A percentile compares a stretch with the other conserved stretches of the same genome.
These are phyloP conservation scores for Cinclus cinclus DNA, from an alignment of 2,113 vertebrate genomes.

Conservation along the genomic window DNA sequence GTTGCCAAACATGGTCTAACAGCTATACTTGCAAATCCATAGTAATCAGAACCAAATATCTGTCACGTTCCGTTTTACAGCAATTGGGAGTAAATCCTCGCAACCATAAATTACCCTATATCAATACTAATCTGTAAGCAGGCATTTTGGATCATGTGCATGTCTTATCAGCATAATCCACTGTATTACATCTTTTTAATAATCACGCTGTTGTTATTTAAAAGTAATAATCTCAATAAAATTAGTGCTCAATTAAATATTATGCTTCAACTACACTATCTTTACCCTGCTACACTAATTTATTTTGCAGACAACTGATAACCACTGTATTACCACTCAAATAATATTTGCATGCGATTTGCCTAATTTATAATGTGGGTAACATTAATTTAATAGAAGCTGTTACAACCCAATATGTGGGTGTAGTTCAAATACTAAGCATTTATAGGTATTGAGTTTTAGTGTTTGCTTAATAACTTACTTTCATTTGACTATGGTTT, in stretches of 20 bases:
- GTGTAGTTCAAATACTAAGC: conserved; percentile 59
- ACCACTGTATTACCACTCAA: conserved; percentile 60
- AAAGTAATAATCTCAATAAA: conserved; percentile 73
- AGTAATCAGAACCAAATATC: conserved; percentile 67
- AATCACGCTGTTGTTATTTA: conserved; percentile 64
- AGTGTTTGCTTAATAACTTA: conserved; percentile 44
- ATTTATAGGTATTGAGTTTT: conserved; percentile 47
- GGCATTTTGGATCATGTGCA: conserved; percentile 8
- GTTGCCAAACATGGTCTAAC: conserved; percentile 18
- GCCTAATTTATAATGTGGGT: conserved; percentile 71
- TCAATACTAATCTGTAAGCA: conserved; percentile 67
- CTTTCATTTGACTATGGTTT: conserved; percentile 40
- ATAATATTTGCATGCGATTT: conserved; percentile 76
- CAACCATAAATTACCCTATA: conserved; percentile 51
- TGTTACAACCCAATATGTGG: conserved; percentile 64
- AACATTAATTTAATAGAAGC: conserved; percentile 73
- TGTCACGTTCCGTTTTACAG: conserved; percentile 64
- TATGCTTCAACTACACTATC: conserved; percentile 28
- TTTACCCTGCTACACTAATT: conserved; percentile 68
- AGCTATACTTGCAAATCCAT: conserved; percentile 50
- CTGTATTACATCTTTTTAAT: conserved; percentile 51
- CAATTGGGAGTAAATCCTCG: conserved; percentile 58
- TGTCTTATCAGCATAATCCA: conserved; percentile 65
- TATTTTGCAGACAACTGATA: conserved; percentile 74
- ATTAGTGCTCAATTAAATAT: conserved; percentile 71